Base-by-base conservation (phyloP, 1,140 invertebrate species). In the Melitaea cinxia region DNA sequence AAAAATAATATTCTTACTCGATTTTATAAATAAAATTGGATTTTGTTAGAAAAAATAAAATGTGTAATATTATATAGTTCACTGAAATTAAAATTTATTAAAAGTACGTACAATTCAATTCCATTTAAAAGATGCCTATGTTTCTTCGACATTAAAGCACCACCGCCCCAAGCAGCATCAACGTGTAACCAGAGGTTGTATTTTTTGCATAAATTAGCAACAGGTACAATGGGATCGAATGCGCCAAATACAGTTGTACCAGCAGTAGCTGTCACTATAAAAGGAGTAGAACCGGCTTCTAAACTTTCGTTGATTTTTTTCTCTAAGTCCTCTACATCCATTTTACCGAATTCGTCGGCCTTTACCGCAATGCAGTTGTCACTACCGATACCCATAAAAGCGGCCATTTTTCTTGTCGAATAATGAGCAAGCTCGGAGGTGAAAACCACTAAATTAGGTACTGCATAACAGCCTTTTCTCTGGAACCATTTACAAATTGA, bases 381-480 rank as follows among this genome's bases (percentile, higher is more conserved):
- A 12, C 91, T 93, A 0, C 97, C 97, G 35, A 97, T 93, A 0
- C 96, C 96, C 88, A 96, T 92, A 68, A 95, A 94, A 67, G 95
- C 94, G 0, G 96, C 94, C 65, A 96, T 91, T 78, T 98, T 98
- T 72, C 96, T 95, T 4, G 98, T 94, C 0, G 98, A 99, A 84
- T 99, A 99, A 88, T 99, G 98, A 12, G 97, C 96, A 90, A 99
- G 95, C 79, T 96, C 95, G 0, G 96, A 97, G 0, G 96, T 96
- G 78, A 96, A 97, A 0, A 97, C 78, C 0, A 97, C 94, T 35
- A 97, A 78, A 24, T 94, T 92, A 7, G 94, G 94, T 2, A 94
- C 84, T 10, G 93, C 92, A 66, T 93, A 93, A 2, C 96, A 89
- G 0, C 96, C 96, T 78, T 93, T 93, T 68, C 91, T 93, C 94